Base-by-base conservation (phyloP, 2,797 vertebrate species). In the Sebastes glaucus region DNA sequence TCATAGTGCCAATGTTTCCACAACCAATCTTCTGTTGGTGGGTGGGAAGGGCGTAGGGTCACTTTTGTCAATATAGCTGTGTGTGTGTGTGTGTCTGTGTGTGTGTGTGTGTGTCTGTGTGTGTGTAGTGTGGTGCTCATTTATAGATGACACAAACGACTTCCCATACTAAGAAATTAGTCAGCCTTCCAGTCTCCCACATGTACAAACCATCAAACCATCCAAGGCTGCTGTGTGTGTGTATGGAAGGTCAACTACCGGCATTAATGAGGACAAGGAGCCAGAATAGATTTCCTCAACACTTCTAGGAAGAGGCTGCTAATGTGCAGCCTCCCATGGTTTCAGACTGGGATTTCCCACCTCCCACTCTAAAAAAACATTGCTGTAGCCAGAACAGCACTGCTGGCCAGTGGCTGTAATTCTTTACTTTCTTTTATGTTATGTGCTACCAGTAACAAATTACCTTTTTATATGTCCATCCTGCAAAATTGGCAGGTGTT, bases 271-370 rank as follows among this genome's bases (percentile, higher is more conserved):
- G 62, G 64, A 77, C 25, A 5, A 25, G n/a, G 27, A 69, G 62
- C 35, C 46, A 59, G 49, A 77, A 67, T 5, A 46, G 32, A 80
- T 76, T 77, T 72, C 33, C 57, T 10, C 23, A 30, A 35, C 3
- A 22, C 55, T 83, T 83, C 49, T 71, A 56, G 70, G 83, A 90
- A 87, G 75, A 20, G 33, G 11, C 38, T 71, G 14, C 57, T 81
- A 70, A 59, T 79, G 55, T 42, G 38, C 61, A 55, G 56, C 65
- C 11, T 64, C 32, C 25, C 52, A 32, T 33, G 6, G 33, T 57
- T 33, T 49, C 60, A 80, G 56, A 46, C 7, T 33, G 25, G 74
- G 80, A 81, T 53, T 49, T 53, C 49, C 49, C 49, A 8, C 49
- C 49, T 52, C 14, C 22, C 46, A 65, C 9, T 46, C 61, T 62